A percentile compares a stretch with the other conserved stretches of the same genome.
Conservation (phyloP, 2,797 vertebrate species). For the Hybognathus amarus region DNA sequence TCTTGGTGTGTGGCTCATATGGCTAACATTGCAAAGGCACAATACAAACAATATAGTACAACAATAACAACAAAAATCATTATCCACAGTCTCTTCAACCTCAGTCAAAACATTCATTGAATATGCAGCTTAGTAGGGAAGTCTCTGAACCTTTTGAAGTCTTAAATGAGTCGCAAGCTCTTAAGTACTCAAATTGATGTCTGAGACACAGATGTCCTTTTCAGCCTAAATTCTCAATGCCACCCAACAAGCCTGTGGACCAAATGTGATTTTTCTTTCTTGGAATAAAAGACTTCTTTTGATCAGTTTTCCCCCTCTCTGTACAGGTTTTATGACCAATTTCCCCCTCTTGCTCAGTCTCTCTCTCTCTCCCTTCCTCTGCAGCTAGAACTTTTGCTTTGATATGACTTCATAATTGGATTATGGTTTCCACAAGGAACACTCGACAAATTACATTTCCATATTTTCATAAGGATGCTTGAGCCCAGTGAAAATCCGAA, state of each 20-base stretch:
- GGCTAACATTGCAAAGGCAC: slow-evolving; percentile 15
- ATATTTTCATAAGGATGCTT: slow-evolving; percentile 61
- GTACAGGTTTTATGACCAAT: slow-evolving; percentile 38
- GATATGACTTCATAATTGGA: slow-evolving; percentile 68
- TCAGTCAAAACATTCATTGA: slow-evolving; percentile 13
- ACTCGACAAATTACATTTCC: slow-evolving; percentile 64
- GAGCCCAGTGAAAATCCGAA: slow-evolving; percentile 46
- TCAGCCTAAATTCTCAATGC: slow-evolving; percentile 48
- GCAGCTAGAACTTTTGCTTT: slow-evolving; percentile 61
- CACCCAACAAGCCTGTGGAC: slow-evolving; percentile 50
- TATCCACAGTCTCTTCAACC: slow-evolving; percentile 8
- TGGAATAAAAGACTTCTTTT: slow-evolving; percentile 61
- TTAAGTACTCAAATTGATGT: slow-evolving; percentile 56
- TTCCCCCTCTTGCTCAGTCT: slow-evolving; percentile 24
- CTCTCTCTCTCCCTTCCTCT: slow-evolving; percentile 42
- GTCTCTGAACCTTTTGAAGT: slow-evolving; percentile 53
- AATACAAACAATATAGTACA: slow-evolving; percentile 35
- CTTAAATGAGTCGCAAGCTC: slow-evolving; percentile 54
- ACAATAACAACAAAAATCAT: background rate
- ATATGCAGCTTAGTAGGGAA: slow-evolving; percentile 26
- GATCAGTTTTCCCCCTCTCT: slow-evolving; percentile 49
- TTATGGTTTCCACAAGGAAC: slow-evolving; percentile 59
- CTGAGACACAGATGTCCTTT: slow-evolving; percentile 56
- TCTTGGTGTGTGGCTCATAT: background rate
- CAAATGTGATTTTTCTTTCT: slow-evolving; percentile 58